Evolutionary conservation across 2,113 vertebrate genomes (phyloP).

Genomic region (Coptodon rendalli): DNA sequence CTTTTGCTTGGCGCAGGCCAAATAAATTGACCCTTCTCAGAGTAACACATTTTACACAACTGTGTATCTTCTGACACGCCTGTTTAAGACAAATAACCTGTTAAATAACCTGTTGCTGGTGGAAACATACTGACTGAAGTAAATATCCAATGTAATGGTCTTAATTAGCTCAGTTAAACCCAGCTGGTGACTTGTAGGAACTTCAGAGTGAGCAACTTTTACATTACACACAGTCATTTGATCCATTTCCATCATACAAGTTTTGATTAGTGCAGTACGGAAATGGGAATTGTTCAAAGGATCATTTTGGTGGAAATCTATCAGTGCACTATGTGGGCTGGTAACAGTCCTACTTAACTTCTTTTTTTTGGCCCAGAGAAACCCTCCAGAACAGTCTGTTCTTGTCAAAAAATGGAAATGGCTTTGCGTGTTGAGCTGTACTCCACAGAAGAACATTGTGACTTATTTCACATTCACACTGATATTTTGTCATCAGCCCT

Average conservation of each 20-base stretch:
- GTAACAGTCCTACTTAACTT: not conserved
- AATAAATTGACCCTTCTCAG: not conserved
- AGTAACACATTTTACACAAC: not conserved
- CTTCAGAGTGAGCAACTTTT: not conserved
- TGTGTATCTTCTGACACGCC: rapidly evolving
- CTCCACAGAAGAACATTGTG: conserved; percentile 9
- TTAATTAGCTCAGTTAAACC: not conserved
- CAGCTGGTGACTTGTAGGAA: not conserved
- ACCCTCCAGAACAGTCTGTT: conserved; percentile 3
- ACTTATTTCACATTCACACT: not conserved
- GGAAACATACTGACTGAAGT: not conserved
- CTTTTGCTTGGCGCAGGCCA: not conserved
- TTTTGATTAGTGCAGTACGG: not conserved
- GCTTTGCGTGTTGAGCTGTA: not conserved
- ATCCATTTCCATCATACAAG: not conserved
- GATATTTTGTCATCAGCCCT: conserved; percentile 1
- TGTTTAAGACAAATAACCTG: not conserved
- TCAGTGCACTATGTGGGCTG: not conserved
- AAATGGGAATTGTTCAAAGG: not conserved
- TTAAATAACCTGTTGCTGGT: not conserved
- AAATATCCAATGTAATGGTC: not conserved
- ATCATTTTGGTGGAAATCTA: not conserved
- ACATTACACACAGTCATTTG: not conserved
- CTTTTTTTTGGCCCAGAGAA: not conserved
- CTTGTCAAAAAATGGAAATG: not conserved